Evolutionary conservation across 53 echinoderm and acorn worm species (phyloP).

Genomic region (Echinometra lucunter): DNA sequence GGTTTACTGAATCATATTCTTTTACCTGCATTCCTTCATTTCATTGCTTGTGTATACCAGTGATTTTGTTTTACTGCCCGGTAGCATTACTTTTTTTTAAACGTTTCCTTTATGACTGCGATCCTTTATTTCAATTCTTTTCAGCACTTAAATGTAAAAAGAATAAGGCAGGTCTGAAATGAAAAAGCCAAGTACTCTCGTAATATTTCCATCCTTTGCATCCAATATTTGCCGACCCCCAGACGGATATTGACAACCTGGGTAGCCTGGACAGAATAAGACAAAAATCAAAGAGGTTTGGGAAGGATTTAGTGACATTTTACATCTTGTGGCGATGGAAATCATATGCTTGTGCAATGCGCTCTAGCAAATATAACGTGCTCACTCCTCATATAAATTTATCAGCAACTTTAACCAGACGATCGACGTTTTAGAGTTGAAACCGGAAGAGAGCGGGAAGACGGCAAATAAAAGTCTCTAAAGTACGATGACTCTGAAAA

Average conservation of each 20-base stretch:
- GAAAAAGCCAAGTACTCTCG: neutral
- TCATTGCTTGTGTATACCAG: too few species aligned
- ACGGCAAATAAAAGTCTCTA: neutral
- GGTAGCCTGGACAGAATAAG: neutral
- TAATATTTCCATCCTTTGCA: neutral
- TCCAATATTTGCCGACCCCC: neutral
- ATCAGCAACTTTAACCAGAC: neutral
- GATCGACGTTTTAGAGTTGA: neutral
- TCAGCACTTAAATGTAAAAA: too few species aligned
- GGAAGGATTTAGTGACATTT: neutral
- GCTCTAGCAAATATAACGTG: constrained; percentile 31
- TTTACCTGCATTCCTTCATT: too few species aligned
- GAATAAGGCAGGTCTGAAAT: neutral
- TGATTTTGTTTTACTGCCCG: too few species aligned
- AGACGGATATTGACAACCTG: neutral
- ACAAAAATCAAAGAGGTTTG: neutral
- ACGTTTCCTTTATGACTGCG: too few species aligned
- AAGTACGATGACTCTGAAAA: constrained; percentile 2
- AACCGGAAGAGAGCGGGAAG: neutral
- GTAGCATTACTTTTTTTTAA: too few species aligned
- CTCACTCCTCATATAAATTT: neutral
- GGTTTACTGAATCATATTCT: too few species aligned
- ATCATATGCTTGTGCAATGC: neutral
- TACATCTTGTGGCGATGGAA: neutral
- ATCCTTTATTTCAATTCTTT: too few species aligned